Evolutionary conservation across 2,113 vertebrate species (phyloP).

Genomic region (Myocastor coypus): DNA sequence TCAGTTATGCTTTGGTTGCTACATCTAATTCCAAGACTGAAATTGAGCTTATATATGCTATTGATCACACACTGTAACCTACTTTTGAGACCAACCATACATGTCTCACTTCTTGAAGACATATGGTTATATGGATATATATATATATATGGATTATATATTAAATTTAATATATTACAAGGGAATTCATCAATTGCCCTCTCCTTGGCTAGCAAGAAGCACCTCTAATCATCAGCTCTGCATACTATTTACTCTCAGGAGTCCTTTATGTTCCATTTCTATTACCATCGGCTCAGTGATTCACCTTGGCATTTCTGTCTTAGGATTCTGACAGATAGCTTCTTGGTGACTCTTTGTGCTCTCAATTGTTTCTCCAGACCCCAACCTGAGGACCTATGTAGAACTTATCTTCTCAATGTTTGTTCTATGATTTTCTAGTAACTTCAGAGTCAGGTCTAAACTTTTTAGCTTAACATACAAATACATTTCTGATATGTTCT

Average conservation of each 20-base stretch:
- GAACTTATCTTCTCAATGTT: neutral
- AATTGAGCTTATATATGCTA: neutral
- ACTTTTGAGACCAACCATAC: neutral
- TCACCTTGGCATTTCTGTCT: slow-evolving; percentile 9
- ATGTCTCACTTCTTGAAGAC: neutral
- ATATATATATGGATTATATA: neutral
- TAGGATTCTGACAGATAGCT: neutral
- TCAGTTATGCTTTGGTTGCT: neutral
- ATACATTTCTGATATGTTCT: neutral
- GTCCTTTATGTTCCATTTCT: neutral
- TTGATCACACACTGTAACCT: neutral
- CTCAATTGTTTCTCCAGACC: neutral
- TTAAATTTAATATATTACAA: neutral
- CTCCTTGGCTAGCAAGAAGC: too few species aligned
- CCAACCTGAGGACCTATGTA: neutral
- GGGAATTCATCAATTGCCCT: neutral
- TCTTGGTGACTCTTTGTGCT: neutral
- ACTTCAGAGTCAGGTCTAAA: neutral
- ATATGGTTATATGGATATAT: neutral
- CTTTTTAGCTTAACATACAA: neutral
- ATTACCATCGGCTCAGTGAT: neutral
- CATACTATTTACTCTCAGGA: neutral
- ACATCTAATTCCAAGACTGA: neutral
- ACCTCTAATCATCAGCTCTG: neutral
- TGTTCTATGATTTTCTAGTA: neutral